Base-by-base conservation (phyloP, 1,140 invertebrate species). In the Lepidostoma basale region DNA sequence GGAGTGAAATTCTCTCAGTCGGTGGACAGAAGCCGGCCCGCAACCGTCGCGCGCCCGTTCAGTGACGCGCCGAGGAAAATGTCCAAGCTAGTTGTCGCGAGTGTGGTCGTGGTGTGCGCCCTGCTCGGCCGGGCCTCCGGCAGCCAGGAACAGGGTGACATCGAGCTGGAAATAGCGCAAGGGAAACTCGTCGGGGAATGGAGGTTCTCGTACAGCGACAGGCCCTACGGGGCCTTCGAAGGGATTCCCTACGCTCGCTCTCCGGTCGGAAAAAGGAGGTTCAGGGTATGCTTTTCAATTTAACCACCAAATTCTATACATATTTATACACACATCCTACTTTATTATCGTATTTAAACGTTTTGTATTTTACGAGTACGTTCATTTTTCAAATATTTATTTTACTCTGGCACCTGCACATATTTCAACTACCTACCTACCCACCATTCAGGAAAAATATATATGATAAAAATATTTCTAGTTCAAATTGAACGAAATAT, bases 211-310 rank as follows among this genome's bases (percentile, higher is more conserved):
- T 40, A 69, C 6, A 18, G 26, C 0, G 73, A 70, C 14, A 66
- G 40, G 22, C 45, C 62, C 18, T 72, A 60, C 54, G 69, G 63
- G 66, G 62, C 70, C 0, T 74, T 74, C 26, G 58, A 72, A 54
- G 70, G 73, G 1, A 63, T 74, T 3, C 73, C 73, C n/a, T 74
- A 56, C 52, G 73, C 73, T 0, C 49, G 56, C 33, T 62, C 73
- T 0, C 69, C 73, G 23, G 44, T 72, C 12, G 70, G 70, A 45
- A 63, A 72, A 52, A 39, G 59, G 25, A 60, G 73, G 33, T 74
- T 69, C 39, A 54, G 28, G 62, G 73, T 74, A n/a, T n/a, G n/a
- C n/a, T n/a, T n/a, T n/a, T n/a, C n/a, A n/a, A n/a, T n/a, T n/a
- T n/a, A n/a, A n/a, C n/a, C n/a, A n/a, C n/a, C n/a, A n/a, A n/a